Evolutionary conservation across 92 coral and sea anemone species (phyloP), one percentile per base, ranked within the genome.

Genomic region (Phymanthus crucifer): DNA sequence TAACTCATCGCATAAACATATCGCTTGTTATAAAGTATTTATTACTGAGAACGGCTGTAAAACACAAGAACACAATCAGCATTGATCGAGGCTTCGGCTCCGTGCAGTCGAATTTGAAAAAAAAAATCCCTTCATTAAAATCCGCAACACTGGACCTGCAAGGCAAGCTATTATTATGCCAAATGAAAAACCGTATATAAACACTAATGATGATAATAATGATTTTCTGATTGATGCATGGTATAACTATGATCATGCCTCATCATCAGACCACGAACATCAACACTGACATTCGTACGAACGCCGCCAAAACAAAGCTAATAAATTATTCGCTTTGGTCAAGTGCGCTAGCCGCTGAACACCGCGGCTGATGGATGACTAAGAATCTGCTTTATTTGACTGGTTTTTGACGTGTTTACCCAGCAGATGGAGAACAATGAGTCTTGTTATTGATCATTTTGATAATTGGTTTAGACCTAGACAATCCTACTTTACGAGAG

Each of bases 301-400:
- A 61, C 26, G 34, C 68, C 68, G 68, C 68, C 68, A 29, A 24
- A 61, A 29, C 13, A 61, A 14, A 61, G 5, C 4, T 12, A 61
- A 61, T 61, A 13, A 61, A 29, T 61, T 29, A 61, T 61, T 58
- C 66, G 66, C 31, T 57, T 57, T 58, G 29, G 31, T 58, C 66
- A 58, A 6, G 66, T 26, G 66, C 33, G 45, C n/a, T n/a, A n/a
- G 19, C 66, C 5, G 6, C 31, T 26, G 34, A 26, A 8, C 32
- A 58, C 66, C 8, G 29, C 32, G 66, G 14, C 66, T n/a, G 29
- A 58, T 23, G 6, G 31, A 58, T 58, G 66, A 58, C 3, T 58
- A n/a, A 0, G 66, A 0, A 6, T 58, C 19, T 61, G 26, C 18
- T 24, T 29, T 24, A 61, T 61, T 61, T 17, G 2, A 61, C 68